Percentiles rank a stretch among this genome's conserved stretches.
Evolutionary conservation across 1,140 invertebrate species (phyloP).

Genomic region (Babylonia areolata): DNA sequence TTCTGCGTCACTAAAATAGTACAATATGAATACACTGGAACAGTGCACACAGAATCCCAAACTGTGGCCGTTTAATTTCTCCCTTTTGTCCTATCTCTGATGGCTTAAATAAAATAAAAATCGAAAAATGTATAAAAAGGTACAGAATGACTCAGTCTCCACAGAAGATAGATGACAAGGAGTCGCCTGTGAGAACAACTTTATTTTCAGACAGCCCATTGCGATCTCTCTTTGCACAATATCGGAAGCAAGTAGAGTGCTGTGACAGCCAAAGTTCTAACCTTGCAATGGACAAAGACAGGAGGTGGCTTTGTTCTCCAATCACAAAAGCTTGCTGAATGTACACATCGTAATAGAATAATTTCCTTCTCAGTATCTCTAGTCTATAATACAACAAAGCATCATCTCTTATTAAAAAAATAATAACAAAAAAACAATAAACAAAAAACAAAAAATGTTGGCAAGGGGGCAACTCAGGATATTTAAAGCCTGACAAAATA

Average conservation of each 20-base stretch:
- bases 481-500: not conserved
- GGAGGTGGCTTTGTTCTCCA: not conserved
- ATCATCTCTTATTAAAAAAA: not conserved
- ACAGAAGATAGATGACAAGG: no score
- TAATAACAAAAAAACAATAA: no score
- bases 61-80: no score
- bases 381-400: constrained; percentile 19
- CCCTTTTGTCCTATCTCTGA: no score
- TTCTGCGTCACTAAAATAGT: no score
- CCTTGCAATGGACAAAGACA: not conserved
- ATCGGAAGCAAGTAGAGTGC: constrained; percentile 18
- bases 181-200: no score
- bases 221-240: constrained; percentile 25
- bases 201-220: constrained; percentile 11
- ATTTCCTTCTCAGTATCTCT: not conserved
- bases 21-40: no score
- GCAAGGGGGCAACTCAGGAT: not conserved
- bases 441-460: not conserved
- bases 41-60: no score
- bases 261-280: constrained; percentile 16
- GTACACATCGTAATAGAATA: not conserved
- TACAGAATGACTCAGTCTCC: no score
- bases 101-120: no score
- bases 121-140: no score
- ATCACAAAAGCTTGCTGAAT: constrained; percentile 32